phyloP scores from a whole-genome alignment of 1,140 invertebrate genomes.

The Heliconius eleuchia region DNA sequence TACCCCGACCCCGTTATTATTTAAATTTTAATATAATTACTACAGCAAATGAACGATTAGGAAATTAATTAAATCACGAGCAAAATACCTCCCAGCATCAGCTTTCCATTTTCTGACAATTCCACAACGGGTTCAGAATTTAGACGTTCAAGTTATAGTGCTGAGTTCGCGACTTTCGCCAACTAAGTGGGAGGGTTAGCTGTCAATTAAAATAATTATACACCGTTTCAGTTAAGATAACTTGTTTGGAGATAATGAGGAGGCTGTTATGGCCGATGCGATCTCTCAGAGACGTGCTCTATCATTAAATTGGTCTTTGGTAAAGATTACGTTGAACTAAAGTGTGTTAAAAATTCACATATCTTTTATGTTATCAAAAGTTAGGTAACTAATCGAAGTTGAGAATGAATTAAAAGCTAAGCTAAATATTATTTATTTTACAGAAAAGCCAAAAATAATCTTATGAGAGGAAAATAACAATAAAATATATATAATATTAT shows the following conservation, averaged over 20 bases:
- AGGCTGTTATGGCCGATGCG: conserved; percentile 7
- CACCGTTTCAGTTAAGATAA: conserved; percentile 19
- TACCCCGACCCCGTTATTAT: too few relatives aligned
- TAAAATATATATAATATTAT: neutral
- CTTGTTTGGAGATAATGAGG: conserved; percentile 21
- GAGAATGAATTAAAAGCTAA: neutral
- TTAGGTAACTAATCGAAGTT: neutral
- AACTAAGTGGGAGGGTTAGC: neutral
- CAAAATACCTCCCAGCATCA: neutral
- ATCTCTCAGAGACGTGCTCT: conserved; percentile 3
- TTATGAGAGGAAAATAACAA: neutral
- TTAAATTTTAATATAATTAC: too few relatives aligned
- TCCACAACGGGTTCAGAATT: neutral
- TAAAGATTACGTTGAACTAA: neutral
- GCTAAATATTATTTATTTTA: neutral
- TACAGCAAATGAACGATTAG: neutral
- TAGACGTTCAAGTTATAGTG: neutral
- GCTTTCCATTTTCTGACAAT: neutral
- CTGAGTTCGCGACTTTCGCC: neutral
- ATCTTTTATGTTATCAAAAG: neutral
- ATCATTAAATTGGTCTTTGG: neutral
- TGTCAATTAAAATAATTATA: conserved; percentile 29
- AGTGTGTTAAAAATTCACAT: neutral
- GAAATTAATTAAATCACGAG: neutral
- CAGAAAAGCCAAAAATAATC: neutral